A percentile compares a stretch with the other conserved stretches of the same genome.
phyloP scores from a whole-genome alignment of 2,797 vertebrate genomes.

The Sebastes oblongus region DNA sequence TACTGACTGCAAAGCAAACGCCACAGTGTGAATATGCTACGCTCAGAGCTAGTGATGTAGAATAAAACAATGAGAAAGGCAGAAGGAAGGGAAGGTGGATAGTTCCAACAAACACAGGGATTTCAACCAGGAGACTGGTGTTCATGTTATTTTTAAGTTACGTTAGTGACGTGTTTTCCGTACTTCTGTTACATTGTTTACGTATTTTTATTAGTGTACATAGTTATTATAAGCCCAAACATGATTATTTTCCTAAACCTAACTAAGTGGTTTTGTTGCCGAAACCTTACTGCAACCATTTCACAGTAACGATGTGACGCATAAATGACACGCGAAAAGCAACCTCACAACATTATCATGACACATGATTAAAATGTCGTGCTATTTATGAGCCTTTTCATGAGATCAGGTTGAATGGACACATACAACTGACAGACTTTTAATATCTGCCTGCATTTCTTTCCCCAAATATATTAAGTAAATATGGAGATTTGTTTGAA shows the following conservation, averaged over 20 bases:
- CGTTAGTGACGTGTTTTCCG: not conserved
- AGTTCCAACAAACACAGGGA: not conserved
- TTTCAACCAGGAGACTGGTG: not conserved
- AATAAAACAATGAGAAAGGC: no score
- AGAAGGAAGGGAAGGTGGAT: no score
- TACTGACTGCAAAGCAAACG: not conserved
- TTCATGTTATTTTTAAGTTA: not conserved
- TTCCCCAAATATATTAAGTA: not conserved
- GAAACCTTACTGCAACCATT: not conserved
- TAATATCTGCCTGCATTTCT: not conserved
- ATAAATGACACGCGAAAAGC: not conserved
- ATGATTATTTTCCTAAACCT: no score
- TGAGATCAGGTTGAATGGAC: not conserved
- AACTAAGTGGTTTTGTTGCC: no score
- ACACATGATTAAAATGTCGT: no score
- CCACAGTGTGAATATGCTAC: rapidly evolving
- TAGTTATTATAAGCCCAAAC: no score
- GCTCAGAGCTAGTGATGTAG: not conserved
- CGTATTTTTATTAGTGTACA: not conserved
- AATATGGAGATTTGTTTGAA: not conserved
- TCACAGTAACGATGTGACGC: not conserved
- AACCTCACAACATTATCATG: no score
- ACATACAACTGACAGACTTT: not conserved
- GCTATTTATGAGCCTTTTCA: not conserved
- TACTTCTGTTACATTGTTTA: not conserved